Evolutionary conservation across 2,888 invertebrate genomes (phyloP), one percentile per base, ranked within the genome.

Genomic region (Cheilosia grossa): DNA sequence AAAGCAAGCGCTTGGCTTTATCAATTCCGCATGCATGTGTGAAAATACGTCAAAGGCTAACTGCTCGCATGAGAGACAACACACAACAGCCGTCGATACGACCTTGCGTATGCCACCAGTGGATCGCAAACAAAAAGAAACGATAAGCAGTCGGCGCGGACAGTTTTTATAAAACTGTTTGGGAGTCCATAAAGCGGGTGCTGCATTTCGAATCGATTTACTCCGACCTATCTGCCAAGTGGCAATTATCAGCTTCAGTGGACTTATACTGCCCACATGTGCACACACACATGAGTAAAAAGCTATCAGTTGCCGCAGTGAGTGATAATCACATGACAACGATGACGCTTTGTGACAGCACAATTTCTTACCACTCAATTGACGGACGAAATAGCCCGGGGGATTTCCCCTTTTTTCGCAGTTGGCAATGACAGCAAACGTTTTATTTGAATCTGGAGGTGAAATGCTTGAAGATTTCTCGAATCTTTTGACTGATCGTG

Each of bases 101-200:
- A 80, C 79, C 83, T 83, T 83, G 79, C 54, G 54, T 67, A 54
- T 73, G 67, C 53, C 64, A 42, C 51, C 44, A 21, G 33, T 4
- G 30, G 54, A 6, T 24, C 21, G 17, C n/a, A 5, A n/a, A 44
- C 44, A 17, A 44, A 44, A 17, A 49, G 1, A 5, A 49, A 49
- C 19, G 49, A 17, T 54, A 37, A 54, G 33, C n/a, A 30, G 17
- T 27, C 54, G 37, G 44, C 9, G 30, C 21, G 21, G 21, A 15
- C 58, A 54, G 58, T 33, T 56, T 56, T 27, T n/a, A 59, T 74
- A 72, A 79, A 64, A 64, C 44, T 27, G 59, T 54, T 54, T 54
- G n/a, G 53, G 42, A 67, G 53, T 56, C 33, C 47, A 47, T 37
- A 64, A 75, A 74, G 19, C 24, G 24, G 37, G 30, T 30, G 53